These are phyloP conservation scores for Acanthopagrus latus DNA, from an alignment of 2,797 vertebrate genomes.

Conservation along the genomic window DNA sequence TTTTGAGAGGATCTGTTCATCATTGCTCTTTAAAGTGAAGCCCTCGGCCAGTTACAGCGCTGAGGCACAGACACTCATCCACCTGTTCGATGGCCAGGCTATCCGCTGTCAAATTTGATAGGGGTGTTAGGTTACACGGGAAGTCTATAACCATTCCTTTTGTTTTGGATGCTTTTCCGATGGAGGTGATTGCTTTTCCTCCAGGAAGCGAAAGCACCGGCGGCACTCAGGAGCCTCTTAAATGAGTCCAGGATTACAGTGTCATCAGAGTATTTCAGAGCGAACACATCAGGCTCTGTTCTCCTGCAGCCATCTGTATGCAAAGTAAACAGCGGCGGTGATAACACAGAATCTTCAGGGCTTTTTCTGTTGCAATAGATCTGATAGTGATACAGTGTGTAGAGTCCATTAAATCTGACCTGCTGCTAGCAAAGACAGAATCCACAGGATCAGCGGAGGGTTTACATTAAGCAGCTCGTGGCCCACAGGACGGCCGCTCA, in stretches of 20 bases:
- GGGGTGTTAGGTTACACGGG: conserved; percentile 39
- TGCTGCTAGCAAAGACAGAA: conserved; percentile 42
- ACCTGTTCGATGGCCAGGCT: conserved; percentile 37
- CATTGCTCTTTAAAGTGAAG: conserved; percentile 33
- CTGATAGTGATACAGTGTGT: conserved; percentile 40
- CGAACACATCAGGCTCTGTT: conserved; percentile 17
- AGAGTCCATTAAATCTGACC: conserved; percentile 44
- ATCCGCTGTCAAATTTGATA: conserved; percentile 39
- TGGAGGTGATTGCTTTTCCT: conserved; percentile 55
- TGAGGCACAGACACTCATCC: conserved; percentile 34
- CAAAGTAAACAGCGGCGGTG: conserved; percentile 55
- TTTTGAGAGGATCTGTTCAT: conserved; percentile 49
- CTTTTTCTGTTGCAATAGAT: conserved; percentile 41
- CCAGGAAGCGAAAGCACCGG: conserved; percentile 26
- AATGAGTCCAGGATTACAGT: conserved; percentile 43
- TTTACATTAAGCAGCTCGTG: conserved; percentile 43
- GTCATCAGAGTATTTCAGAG: conserved; percentile 46
- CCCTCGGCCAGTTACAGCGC: conserved; percentile 22
- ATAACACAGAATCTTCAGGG: conserved; percentile 43
- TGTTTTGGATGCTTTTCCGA: conserved; percentile 54
- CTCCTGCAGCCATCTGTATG: conserved; percentile 58
- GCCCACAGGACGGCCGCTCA: conserved; percentile 8
- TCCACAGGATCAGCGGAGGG: conserved; percentile 43
- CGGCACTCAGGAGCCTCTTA: conserved; percentile 50
- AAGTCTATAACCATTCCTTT: conserved; percentile 50